Evolutionary conservation across 2,797 vertebrate species (phyloP).

Genomic region (Mus spretus): DNA sequence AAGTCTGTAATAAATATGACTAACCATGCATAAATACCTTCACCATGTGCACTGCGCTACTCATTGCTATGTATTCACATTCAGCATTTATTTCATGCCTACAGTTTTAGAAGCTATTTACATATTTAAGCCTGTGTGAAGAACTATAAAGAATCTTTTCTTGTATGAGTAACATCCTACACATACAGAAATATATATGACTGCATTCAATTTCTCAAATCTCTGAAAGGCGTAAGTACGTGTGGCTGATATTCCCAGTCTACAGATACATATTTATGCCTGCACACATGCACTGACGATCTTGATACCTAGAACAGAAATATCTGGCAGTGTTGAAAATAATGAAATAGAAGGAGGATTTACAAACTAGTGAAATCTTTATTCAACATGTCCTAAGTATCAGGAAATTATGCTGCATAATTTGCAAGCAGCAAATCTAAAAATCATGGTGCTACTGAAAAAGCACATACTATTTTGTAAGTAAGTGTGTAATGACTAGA

Average conservation of each 20-base stretch:
- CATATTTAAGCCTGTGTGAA: background rate
- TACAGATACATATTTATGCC: background rate
- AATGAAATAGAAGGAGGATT: background rate
- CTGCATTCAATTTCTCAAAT: background rate
- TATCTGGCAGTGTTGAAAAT: background rate
- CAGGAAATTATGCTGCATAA: background rate
- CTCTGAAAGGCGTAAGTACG: background rate
- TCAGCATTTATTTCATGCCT: conserved; percentile 9
- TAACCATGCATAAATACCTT: background rate
- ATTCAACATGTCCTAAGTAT: background rate
- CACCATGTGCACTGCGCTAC: background rate
- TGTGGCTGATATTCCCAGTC: background rate
- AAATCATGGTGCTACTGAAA: background rate
- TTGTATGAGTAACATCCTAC: background rate
- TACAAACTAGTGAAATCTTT: background rate
- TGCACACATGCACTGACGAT: background rate
- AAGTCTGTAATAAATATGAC: background rate
- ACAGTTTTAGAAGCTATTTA: conserved; percentile 52
- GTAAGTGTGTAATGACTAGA: background rate
- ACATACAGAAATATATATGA: background rate
- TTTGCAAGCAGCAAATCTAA: background rate
- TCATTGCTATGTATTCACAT: conserved; percentile 36
- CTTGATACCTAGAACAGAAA: background rate
- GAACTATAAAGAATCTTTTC: background rate
- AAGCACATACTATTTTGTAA: background rate